Evolutionary conservation across 2,797 vertebrate genomes (phyloP), one percentile per base, ranked within the genome.

Genomic region (Octomys mimax): DNA sequence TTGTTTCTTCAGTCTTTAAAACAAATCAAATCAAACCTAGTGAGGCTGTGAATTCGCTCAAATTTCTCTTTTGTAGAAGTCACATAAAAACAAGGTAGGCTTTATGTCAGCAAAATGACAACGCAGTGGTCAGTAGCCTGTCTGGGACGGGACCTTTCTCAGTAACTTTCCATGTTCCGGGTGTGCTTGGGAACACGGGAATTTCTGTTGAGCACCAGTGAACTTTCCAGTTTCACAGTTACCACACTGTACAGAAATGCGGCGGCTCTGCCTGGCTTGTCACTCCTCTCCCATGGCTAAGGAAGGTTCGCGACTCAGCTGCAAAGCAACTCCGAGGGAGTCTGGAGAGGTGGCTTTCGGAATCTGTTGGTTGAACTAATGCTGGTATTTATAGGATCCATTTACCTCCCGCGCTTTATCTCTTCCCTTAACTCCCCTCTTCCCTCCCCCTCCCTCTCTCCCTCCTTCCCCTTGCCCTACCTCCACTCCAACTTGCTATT

Each of bases 141-240:
- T 70, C 64, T 96, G 49, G 71, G 91, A 59, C 52, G n/a, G 89
- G 5, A 31, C 73, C 42, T 77, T 77, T 49, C 88, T 88, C 90
- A 22, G 95, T 97, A 96, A 97, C 82, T 97, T 98, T 97, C 97
- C 97, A 96, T 26, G 0, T 61, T 89, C 57, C 75, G 68, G 84
- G 18, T 82, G 90, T 93, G 89, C 93, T 91, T 79, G 77, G 92
- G 78, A 64, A 92, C 92, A 94, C 93, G 66, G 78, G 91, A 71
- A 93, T 97, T 90, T 90, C 59, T 92, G 78, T 59, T 31, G 0
- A 42, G 91, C 85, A 36, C 85, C 82, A 42, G 85, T 33, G 5
- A 81, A 90, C 88, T 90, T 92, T 49, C 95, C 94, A 71, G 94
- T 92, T 83, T 59, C 52, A 95, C 86, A 80, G 42, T 82, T 78